Evolutionary conservation across 2,113 vertebrate genomes (phyloP).

Genomic region (Connochaetes taurinus): DNA sequence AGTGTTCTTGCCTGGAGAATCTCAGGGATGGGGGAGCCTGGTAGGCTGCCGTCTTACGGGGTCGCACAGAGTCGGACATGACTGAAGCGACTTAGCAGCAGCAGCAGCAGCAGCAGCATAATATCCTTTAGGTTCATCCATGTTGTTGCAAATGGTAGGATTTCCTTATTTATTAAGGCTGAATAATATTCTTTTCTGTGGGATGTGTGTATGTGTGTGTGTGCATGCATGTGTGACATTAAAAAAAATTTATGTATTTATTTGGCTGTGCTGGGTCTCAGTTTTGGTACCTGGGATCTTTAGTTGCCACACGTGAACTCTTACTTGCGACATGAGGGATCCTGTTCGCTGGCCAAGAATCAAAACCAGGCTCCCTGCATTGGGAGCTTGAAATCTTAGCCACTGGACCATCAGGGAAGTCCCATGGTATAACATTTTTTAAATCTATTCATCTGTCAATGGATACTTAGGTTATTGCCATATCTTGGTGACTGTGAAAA

Average conservation of each 20-base stretch:
- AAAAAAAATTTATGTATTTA: background rate
- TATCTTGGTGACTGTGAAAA: background rate
- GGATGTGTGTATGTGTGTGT: background rate
- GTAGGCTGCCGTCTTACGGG: too few species aligned
- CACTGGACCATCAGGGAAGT: background rate
- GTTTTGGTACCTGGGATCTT: background rate
- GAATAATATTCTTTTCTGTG: background rate
- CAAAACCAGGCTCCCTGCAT: background rate
- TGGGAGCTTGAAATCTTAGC: background rate
- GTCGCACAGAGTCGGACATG: too few species aligned
- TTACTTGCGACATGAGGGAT: background rate
- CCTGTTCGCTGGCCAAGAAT: background rate
- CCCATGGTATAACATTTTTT: background rate
- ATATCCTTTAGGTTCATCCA: background rate
- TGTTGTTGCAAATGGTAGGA: background rate
- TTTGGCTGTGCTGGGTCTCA: background rate
- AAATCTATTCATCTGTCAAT: background rate
- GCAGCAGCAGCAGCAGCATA: background rate
- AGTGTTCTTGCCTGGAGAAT: too few species aligned
- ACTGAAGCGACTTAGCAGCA: too few species aligned
- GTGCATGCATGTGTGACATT: background rate
- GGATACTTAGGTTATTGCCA: background rate
- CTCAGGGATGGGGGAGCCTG: too few species aligned
- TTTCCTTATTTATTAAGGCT: background rate
- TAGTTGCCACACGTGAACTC: accelerated